phyloP scores from a whole-genome alignment of 2,888 invertebrate species.

The Tupiocoris notatus region DNA sequence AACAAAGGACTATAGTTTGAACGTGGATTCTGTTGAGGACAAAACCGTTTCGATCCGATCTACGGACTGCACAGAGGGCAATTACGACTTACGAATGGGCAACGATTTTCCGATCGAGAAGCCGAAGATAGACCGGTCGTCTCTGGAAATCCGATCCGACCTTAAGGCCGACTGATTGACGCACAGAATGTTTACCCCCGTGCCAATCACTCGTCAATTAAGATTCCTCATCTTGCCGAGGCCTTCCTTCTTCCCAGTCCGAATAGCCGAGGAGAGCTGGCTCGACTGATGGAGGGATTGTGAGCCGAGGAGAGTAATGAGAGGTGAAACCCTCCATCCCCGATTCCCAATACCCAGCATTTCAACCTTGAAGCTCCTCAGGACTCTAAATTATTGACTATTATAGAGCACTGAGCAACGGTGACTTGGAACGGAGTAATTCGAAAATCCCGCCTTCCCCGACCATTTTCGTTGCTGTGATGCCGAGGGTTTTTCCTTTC shows the following conservation, averaged over 20 bases:
- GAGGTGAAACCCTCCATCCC: conserved; percentile 3
- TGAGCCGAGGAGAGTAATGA: conserved; percentile 29
- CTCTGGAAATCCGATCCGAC: not conserved
- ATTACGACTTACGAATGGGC: conserved; percentile 16
- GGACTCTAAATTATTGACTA: conserved; percentile 37
- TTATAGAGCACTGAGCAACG: conserved; percentile 5
- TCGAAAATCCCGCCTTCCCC: conserved; percentile 3
- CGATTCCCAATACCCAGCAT: not conserved
- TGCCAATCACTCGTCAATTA: conserved; percentile 43
- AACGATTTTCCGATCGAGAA: not conserved
- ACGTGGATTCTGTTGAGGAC: not conserved
- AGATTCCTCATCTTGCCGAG: conserved; percentile 26
- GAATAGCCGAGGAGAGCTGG: not conserved
- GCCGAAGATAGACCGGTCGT: not conserved
- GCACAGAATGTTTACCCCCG: conserved; percentile 39
- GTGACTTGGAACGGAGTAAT: conserved; percentile 12
- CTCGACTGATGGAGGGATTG: conserved; percentile 37
- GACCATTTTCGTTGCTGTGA: no score
- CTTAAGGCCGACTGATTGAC: conserved; percentile 27
- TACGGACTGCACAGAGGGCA: conserved; percentile 1
- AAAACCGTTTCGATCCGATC: not conserved
- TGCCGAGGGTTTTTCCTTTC: no score
- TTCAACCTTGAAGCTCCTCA: not conserved
- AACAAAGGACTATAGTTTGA: no score
- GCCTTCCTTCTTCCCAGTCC: conserved; percentile 15